Base-by-base conservation (phyloP, 2,888 invertebrate genomes). In the Clostera curtula region DNA sequence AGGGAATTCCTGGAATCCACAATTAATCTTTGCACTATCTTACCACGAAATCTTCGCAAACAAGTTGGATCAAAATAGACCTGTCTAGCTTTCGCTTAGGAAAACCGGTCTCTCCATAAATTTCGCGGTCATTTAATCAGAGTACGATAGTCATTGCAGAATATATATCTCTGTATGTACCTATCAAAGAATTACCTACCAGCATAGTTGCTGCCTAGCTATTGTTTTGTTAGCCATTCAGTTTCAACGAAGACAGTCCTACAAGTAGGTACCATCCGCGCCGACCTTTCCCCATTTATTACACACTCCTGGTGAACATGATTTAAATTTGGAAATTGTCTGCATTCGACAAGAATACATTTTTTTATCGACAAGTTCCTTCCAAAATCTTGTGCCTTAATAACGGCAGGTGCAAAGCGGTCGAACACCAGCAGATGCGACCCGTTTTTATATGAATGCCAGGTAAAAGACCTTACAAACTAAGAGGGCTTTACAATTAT, bases 321-420 rank as follows among this genome's bases (percentile, higher is more conserved):
- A n/a, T n/a, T n/a, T n/a, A n/a, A n/a, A n/a, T n/a, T n/a, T n/a
- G n/a, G n/a, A n/a, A n/a, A n/a, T n/a, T n/a, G n/a, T n/a, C n/a
- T n/a, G n/a, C n/a, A n/a, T n/a, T n/a, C n/a, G n/a, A n/a, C n/a
- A n/a, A n/a, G n/a, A n/a, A n/a, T n/a, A n/a, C n/a, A n/a, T n/a
- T n/a, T n/a, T n/a, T n/a, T n/a, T n/a, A n/a, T n/a, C n/a, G n/a
- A n/a, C n/a, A n/a, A n/a, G n/a, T n/a, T 13, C 27, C 13, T 12
- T 9, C n/a, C n/a, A 46, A 40, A 37, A 55, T 35, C 43, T 34
- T 39, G 45, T 47, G 43, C 29, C 25, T 28, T 31, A 36, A 31
- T 24, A 8, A n/a, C 31, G 48, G 66, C 76, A 76, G 76, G 76
- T 76, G 76, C 66, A 63, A 54, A 60, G 43, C 39, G 48, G 47